These are phyloP conservation scores for Nymphalis polychloros DNA, from an alignment of 2,888 invertebrate species.

Conservation along the genomic window DNA sequence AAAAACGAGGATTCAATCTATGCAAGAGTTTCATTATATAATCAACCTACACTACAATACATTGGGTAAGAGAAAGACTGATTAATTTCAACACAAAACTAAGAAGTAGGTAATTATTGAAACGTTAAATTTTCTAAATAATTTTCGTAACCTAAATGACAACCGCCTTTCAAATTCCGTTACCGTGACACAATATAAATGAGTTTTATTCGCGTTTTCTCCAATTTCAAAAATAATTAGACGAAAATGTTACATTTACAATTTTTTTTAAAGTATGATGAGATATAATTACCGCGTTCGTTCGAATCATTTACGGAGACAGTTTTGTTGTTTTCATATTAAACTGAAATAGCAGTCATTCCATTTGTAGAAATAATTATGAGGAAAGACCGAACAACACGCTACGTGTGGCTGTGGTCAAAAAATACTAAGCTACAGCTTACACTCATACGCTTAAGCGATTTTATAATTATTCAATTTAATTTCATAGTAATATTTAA, in stretches of 20 bases:
- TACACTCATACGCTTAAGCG: not conserved
- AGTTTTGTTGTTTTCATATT: constrained; percentile 54
- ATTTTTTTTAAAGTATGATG: constrained; percentile 49
- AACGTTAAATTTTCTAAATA: constrained; percentile 44
- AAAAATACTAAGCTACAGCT: constrained; percentile 13
- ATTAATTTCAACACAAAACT: too few relatives aligned
- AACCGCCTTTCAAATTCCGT: constrained; percentile 47
- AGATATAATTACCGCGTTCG: constrained; percentile 52
- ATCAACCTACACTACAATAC: too few relatives aligned
- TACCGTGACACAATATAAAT: constrained; percentile 37
- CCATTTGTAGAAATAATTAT: constrained; percentile 57
- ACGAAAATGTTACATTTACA: constrained; percentile 36
- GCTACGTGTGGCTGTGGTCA: constrained; percentile 22
- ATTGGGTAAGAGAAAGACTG: too few relatives aligned
- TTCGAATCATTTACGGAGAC: constrained; percentile 44
- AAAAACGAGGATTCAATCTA: too few relatives aligned
- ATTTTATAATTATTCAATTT: not conserved
- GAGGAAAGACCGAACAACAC: constrained; percentile 9
- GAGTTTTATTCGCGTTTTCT: constrained; percentile 22
- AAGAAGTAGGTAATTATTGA: too few relatives aligned
- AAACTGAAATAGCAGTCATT: constrained; percentile 54
- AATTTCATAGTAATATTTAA: not conserved
- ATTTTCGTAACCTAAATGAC: constrained; percentile 60
- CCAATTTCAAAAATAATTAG: constrained; percentile 29
- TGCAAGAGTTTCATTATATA: too few relatives aligned